Evolutionary conservation across 1,140 invertebrate genomes (phyloP).

Genomic region (Tigriopus japonicus): DNA sequence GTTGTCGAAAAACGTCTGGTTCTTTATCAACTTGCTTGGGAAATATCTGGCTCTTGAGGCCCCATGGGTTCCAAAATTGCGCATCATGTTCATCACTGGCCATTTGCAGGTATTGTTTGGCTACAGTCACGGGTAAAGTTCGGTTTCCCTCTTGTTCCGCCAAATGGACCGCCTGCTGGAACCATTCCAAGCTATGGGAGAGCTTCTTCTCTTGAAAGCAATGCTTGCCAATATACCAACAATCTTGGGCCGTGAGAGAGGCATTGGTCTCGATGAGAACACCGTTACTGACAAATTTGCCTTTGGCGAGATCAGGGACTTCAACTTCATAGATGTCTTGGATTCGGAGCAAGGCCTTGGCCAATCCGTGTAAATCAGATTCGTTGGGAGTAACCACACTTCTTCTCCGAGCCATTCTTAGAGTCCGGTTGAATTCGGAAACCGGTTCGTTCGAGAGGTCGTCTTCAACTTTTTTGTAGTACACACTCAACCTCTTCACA

Average conservation of each 20-base stretch:
- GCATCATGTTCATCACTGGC: too few species aligned
- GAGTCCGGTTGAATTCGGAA: too few species aligned
- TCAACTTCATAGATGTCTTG: slow-evolving; percentile 37
- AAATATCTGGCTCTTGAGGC: too few species aligned
- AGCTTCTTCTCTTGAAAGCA: slow-evolving; percentile 25
- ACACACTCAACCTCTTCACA: too few species aligned
- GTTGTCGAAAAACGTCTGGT: too few species aligned
- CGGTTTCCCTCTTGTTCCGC: slow-evolving; percentile 22
- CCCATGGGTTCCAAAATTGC: too few species aligned
- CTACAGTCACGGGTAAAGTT: slow-evolving; percentile 15
- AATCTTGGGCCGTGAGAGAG: slow-evolving; percentile 24
- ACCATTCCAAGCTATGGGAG: slow-evolving; percentile 27
- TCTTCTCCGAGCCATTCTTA: too few species aligned
- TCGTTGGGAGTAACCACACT: slow-evolving; percentile 26
- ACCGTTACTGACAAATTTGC: slow-evolving; percentile 13
- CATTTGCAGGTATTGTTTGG: too few species aligned
- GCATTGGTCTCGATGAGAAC: slow-evolving; percentile 15
- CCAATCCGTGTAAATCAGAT: slow-evolving; percentile 34
- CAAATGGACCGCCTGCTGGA: slow-evolving; percentile 23
- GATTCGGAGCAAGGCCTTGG: slow-evolving; percentile 33
- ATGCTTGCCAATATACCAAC: slow-evolving; percentile 27
- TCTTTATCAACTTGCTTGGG: too few species aligned
- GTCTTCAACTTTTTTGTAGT: too few species aligned
- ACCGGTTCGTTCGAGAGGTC: too few species aligned
- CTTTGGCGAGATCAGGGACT: slow-evolving; percentile 28